Base-by-base conservation (phyloP, 2,888 invertebrate genomes). In the Cremastinae sp. region DNA sequence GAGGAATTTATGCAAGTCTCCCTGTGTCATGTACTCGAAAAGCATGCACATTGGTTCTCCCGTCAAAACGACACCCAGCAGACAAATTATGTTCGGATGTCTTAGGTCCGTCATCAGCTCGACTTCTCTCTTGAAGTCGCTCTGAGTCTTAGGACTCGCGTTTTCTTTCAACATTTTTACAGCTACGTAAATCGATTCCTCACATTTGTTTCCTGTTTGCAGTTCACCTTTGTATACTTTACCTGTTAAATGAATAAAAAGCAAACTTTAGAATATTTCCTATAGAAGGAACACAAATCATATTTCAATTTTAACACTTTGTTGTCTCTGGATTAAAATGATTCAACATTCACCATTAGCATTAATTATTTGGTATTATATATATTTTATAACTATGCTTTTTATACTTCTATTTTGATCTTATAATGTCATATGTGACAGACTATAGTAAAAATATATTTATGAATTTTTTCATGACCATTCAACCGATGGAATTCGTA, bases 11-110 rank as follows among this genome's bases (percentile, higher is more conserved):
- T 99, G 98, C 64, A 99, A 92, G 90, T 99, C 98, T 0, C 99
- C 98, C 89, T 97, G 94, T 0, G 96, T 95, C 98, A 99, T 98
- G 88, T 97, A 98, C 90, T 99, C 99, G 90, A 99, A 99, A 18
- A 99, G 91, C 97, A 98, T 98, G 87, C 97, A 97, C 89, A 96
- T 93, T 0, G 98, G 97, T 86, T 97, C 95, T 84, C 96, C 96
- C 83, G 95, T 95, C 75, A 96, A 92, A 71, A 97, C 96, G 7
- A 98, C 97, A 0, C 98, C 98, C 73, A 99, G 92, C 81, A 99
- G 93, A 90, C 97, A 97, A 49, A 98, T 97, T 84, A 99, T 97
- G 89, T 99, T 98, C 0, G 97, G 96, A 91, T 99, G 99, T 78
- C 96, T 94, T 75, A 99, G 91, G 89, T 98, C 97, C 0, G 97